Evolutionary conservation across 2,888 invertebrate species (phyloP), one percentile per base, ranked within the genome.

Genomic region (Acanthoscelides obtectus): DNA sequence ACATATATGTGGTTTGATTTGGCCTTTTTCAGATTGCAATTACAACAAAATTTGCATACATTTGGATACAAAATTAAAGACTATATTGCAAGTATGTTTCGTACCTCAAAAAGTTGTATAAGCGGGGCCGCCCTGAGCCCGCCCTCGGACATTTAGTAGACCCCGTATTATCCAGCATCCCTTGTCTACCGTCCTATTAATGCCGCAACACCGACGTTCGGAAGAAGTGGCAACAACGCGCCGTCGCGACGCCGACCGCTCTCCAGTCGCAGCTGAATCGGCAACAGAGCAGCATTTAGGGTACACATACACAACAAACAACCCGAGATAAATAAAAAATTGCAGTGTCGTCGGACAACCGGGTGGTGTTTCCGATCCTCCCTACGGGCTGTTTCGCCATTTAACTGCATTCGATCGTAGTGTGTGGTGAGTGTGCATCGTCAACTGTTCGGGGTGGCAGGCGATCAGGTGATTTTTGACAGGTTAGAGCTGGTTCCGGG

Each of bases 231-330:
- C 45, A 69, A 73, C 67, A 67, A 65, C 69, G 22, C 66, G 22
- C 21, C 75, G 75, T 74, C 75, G 74, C 74, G 75, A 74, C 75
- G 75, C 73, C 71, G 68, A 27, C 71, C 67, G 63, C 66, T 71
- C 73, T 71, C 73, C 74, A 75, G 75, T 74, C 68, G 71, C 70
- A 73, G 73, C 68, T 73, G 45, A 75, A 74, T 73, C 73, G 75
- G 75, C 74, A 74, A 73, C 65, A 72, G 73, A 72, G 75, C 45
- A 45, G 45, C 45, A 45, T 17, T n/a, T 45, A 45, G 6, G 45
- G 17, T 45, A 45, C 17, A 45, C 45, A 45, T 45, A 45, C 45
- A 45, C 45, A 45, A 45, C 3, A 45, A 6, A 45, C 45, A 45
- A 45, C 3, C 45, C 45, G 12, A 1, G 17, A 12, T 6, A 6